Conservation (phyloP, 92 coral and sea anemone species). For the Heliopora coerulea region DNA sequence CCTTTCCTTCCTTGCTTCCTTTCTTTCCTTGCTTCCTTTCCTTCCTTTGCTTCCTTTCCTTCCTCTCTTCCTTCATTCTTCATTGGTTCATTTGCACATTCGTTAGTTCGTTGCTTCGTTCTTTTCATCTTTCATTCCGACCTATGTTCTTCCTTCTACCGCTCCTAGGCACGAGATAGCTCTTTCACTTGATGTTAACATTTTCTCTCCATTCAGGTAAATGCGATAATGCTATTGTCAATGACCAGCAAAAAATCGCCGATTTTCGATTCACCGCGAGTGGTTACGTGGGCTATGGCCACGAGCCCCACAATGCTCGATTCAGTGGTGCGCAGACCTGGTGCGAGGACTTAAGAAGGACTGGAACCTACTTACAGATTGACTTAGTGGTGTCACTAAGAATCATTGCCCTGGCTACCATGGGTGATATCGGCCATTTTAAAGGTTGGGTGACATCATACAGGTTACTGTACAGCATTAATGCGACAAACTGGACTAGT, state of each 20-base stretch:
- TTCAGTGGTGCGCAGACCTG: slow-evolving; percentile 6
- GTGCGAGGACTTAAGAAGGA: slow-evolving; percentile 9
- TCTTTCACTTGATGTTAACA: neutral
- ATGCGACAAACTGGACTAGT: slow-evolving; percentile 24
- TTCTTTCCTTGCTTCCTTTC: no score
- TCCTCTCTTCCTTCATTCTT: no score
- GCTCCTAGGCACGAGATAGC: no score
- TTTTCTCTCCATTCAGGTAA: slow-evolving; percentile 3
- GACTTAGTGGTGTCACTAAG: slow-evolving; percentile 11
- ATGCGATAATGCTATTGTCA: slow-evolving; percentile 19
- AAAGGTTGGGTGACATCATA: slow-evolving; percentile 17
- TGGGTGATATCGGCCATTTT: slow-evolving; percentile 20
- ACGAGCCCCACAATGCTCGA: slow-evolving; percentile 25
- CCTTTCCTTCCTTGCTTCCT: no score
- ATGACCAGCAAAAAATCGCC: slow-evolving; percentile 6
- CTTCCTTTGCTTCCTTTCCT: no score
- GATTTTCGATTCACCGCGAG: slow-evolving; percentile 25
- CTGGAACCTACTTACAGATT: neutral
- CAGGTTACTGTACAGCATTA: slow-evolving; percentile 4
- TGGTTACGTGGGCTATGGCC: neutral
- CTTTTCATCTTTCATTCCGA: no score
- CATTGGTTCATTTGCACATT: no score
- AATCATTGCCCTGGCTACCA: slow-evolving; percentile 28
- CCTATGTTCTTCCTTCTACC: no score
- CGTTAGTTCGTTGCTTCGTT: no score